Conservation (phyloP, 2,113 vertebrate species). For the Hydropotes inermis region DNA sequence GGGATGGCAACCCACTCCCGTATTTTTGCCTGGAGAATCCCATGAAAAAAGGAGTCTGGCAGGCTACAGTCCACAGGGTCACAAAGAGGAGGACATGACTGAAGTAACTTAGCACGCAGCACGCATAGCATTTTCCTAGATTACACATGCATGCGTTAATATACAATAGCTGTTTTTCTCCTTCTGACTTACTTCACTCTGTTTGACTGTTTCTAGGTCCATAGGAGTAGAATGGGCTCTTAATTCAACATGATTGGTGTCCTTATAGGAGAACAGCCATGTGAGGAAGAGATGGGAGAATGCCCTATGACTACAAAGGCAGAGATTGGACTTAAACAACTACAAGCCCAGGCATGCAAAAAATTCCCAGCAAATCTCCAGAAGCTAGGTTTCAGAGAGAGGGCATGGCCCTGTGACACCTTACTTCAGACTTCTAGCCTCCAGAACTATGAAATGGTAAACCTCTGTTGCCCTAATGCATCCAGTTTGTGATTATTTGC, state of each 20-base stretch:
- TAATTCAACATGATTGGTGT: not conserved
- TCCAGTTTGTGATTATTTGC: not conserved
- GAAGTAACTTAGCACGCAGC: not conserved
- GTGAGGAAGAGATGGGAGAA: not conserved
- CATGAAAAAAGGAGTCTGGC: not conserved
- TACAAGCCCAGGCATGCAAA: not conserved
- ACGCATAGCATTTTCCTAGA: not conserved
- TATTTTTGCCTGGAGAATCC: not conserved
- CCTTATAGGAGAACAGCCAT: not conserved
- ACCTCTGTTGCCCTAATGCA: not conserved
- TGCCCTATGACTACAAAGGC: not conserved
- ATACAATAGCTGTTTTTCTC: not conserved
- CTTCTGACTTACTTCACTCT: not conserved
- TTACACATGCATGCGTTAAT: not conserved
- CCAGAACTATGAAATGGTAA: not conserved
- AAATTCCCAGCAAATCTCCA: not conserved
- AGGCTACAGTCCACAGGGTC: not conserved
- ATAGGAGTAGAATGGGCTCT: not conserved
- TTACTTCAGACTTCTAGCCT: not conserved
- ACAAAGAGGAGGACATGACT: not conserved
- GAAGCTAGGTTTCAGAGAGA: not conserved
- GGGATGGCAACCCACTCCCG: not conserved
- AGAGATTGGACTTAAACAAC: not conserved
- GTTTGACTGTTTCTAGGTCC: not conserved
- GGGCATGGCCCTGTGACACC: not conserved